Conservation (phyloP, 2,113 vertebrate genomes). For the Anarhynchus alexandrinus region DNA sequence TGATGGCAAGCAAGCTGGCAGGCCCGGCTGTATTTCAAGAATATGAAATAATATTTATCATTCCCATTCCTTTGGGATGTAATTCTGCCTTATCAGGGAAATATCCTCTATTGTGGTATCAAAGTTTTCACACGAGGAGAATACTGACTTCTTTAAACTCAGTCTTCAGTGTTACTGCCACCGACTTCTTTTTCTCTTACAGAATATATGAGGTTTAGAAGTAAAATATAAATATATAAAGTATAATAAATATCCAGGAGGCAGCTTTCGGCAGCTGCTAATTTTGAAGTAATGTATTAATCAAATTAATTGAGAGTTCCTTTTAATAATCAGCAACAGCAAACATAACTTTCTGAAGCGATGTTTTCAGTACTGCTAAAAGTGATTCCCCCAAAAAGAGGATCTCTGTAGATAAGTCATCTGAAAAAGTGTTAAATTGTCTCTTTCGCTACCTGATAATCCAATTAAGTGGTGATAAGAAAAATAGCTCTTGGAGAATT, state of each 20-base stretch:
- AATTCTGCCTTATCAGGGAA: neutral
- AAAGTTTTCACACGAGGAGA: neutral
- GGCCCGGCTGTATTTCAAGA: neutral
- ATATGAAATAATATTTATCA: neutral
- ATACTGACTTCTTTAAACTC: neutral
- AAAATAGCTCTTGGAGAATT: slow-evolving; percentile 50
- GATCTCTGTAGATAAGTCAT: slow-evolving; percentile 37
- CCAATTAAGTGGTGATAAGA: slow-evolving; percentile 61
- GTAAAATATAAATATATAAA: neutral
- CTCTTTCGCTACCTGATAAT: slow-evolving; percentile 58
- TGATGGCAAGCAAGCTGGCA: neutral
- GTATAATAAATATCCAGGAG: neutral
- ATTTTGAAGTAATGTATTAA: neutral
- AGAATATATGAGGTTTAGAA: neutral
- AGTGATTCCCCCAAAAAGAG: neutral
- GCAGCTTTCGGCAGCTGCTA: slow-evolving; percentile 3
- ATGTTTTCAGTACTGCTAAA: neutral
- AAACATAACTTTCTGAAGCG: neutral
- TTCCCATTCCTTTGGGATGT: neutral
- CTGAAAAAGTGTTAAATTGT: slow-evolving; percentile 31
- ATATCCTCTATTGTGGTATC: neutral
- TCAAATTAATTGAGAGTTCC: slow-evolving; percentile 26
- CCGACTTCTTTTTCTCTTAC: neutral
- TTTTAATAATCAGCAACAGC: slow-evolving; percentile 11
- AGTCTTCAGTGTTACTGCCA: neutral